Evolutionary conservation across 2,888 invertebrate species (phyloP).

Genomic region (Athalia rosae): DNA sequence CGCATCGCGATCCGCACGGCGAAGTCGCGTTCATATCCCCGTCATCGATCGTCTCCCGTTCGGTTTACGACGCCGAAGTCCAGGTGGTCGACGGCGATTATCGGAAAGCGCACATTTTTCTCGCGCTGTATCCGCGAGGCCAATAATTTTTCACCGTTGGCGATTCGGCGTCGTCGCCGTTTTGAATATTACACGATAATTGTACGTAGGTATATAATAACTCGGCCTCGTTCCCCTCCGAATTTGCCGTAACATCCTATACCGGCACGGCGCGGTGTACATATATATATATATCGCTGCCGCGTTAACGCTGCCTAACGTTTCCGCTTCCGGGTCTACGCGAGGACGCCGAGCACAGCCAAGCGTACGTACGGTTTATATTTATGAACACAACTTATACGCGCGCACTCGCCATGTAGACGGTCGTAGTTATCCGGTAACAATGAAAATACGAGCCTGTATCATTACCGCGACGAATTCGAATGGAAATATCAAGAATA

Average conservation of each 20-base stretch:
- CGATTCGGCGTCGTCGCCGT: background rate
- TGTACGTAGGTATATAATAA: constrained; percentile 17
- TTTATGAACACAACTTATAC: constrained; percentile 1
- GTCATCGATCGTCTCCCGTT: too few relatives aligned
- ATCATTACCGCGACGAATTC: too few relatives aligned
- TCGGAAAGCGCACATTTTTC: too few relatives aligned
- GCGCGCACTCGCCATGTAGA: background rate
- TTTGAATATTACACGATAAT: background rate
- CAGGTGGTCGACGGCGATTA: too few relatives aligned
- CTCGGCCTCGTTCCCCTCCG: constrained; percentile 20
- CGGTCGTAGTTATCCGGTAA: background rate
- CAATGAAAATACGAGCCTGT: too few relatives aligned
- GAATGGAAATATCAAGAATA: too few relatives aligned
- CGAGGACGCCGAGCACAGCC: constrained; percentile 30
- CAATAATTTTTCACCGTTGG: background rate
- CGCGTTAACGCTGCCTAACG: constrained; percentile 27
- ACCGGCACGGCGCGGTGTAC: too few relatives aligned
- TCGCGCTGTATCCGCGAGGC: too few relatives aligned
- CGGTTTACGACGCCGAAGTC: too few relatives aligned
- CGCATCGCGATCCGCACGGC: too few relatives aligned
- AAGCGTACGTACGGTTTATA: background rate
- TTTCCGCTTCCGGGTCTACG: constrained; percentile 35
- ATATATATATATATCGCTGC: constrained; percentile 27
- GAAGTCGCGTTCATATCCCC: too few relatives aligned
- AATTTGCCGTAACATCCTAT: constrained; percentile 5